Conservation (phyloP, 2,888 invertebrate genomes). For the Lypha dubia region DNA sequence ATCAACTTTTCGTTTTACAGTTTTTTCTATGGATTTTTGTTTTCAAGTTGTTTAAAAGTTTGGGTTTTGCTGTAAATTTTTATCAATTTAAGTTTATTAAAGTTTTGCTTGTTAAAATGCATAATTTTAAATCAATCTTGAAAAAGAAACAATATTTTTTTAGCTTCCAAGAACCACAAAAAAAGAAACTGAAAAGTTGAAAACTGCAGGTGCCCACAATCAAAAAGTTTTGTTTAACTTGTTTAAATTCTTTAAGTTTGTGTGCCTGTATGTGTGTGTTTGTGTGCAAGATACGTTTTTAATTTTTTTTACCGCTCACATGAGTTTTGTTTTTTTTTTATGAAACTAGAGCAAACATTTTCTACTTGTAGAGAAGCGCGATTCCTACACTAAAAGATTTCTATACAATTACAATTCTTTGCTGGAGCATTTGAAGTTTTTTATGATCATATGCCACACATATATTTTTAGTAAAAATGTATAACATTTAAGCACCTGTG, state of each 20-base stretch:
- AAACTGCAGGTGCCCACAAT: conserved; percentile 59
- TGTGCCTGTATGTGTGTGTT: not conserved
- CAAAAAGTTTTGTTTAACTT: conserved; percentile 32
- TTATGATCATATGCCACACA: not conserved
- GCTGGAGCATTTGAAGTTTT: conserved; percentile 14
- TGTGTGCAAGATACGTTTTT: conserved; percentile 9
- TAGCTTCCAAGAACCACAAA: not conserved
- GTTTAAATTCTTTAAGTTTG: not conserved
- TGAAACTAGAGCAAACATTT: conserved; percentile 50
- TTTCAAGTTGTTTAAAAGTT: conserved; percentile 4
- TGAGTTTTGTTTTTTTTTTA: not conserved
- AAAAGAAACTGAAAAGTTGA: not conserved
- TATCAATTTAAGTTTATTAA: conserved; percentile 34
- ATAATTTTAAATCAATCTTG: conserved; percentile 38
- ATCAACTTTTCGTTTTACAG: not conserved
- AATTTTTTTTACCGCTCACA: not conserved
- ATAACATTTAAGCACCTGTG: conserved; percentile 35
- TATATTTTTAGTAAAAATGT: not conserved
- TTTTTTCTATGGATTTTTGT: conserved; percentile 31
- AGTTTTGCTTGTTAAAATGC: conserved; percentile 34
- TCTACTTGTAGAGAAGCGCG: not conserved
- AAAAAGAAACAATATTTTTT: not conserved
- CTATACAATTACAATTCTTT: not conserved
- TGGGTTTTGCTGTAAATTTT: conserved; percentile 23
- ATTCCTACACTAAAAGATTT: conserved; percentile 24